Conservation (phyloP, 2,113 vertebrate species). For the cattle (Bos taurus) region ARS-UCD2.0 NC_037329.1:102740501-102741000, state of each 20-base stretch:
- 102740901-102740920: not conserved
- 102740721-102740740: not conserved
- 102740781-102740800: not conserved
- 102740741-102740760: not conserved
- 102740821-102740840: not conserved
- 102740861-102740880: not conserved
- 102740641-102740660: not conserved
- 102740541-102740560: not conserved
- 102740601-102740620: not conserved
- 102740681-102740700: not conserved
- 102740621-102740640: not conserved
- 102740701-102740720: not conserved
- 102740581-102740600: not conserved
- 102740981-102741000: no score
- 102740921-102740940: not conserved
- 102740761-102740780: not conserved
- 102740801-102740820: not conserved
- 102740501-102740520: not conserved
- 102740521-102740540: not conserved
- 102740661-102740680: not conserved
- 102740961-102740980: no score
- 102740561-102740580: not conserved
- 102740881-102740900: not conserved
- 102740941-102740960: not conserved
- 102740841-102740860: not conserved